These are phyloP conservation scores for Hyla sarda DNA, from an alignment of 2,113 vertebrate genomes.

Conservation along the genomic window DNA sequence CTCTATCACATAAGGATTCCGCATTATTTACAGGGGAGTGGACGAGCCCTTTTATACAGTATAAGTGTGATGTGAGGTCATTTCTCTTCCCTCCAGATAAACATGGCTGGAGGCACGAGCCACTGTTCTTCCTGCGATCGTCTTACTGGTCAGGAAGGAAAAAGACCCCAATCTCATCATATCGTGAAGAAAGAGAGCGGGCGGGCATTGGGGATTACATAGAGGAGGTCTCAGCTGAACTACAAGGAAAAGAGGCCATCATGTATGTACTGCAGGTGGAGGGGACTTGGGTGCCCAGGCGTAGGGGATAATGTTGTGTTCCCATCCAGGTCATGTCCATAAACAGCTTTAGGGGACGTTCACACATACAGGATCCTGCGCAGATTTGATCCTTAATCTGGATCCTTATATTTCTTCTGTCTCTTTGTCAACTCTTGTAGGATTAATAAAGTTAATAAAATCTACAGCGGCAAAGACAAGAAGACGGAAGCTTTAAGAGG, in stretches of 20 bases:
- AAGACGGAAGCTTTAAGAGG: conserved; percentile 83
- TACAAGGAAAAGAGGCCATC: conserved; percentile 87
- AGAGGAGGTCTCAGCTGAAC: conserved; percentile 80
- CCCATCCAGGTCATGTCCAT: background rate
- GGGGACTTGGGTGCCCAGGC: too few relatives aligned
- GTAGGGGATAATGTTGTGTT: too few relatives aligned
- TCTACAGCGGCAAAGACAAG: conserved; percentile 76
- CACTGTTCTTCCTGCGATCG: conserved; percentile 82
- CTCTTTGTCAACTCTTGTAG: conserved; percentile 64
- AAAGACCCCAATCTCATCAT: conserved; percentile 59
- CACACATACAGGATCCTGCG: too few relatives aligned
- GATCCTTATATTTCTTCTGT: background rate
- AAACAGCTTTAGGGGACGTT: background rate
- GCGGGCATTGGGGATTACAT: conserved; percentile 63
- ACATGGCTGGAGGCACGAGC: conserved; percentile 74
- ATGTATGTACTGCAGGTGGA: conserved; percentile 71
- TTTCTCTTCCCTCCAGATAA: conserved; percentile 72
- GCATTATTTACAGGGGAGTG: too few relatives aligned
- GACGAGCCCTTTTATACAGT: too few relatives aligned
- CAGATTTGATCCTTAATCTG: too few relatives aligned
- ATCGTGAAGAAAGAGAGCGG: conserved; percentile 65
- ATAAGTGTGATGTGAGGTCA: too few relatives aligned
- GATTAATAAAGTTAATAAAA: conserved; percentile 82
- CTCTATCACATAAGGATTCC: too few relatives aligned
- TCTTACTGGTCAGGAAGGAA: conserved; percentile 79